phyloP scores from a whole-genome alignment of 2,888 invertebrate genomes.

The Pristionchus arcanus region DNA sequence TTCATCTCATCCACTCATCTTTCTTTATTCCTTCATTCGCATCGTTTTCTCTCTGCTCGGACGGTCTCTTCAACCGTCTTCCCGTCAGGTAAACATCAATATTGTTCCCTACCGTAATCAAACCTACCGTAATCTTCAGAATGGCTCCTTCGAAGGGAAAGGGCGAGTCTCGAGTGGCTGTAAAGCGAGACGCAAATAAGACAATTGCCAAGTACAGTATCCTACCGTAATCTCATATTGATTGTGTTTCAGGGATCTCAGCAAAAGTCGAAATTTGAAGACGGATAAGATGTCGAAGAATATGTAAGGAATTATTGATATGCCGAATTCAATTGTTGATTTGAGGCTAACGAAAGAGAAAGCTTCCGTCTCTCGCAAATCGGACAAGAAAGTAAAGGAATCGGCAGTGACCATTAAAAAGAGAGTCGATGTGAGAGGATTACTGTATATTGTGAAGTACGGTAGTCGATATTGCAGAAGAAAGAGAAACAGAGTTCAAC shows the following conservation, averaged over 20 bases:
- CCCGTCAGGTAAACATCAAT: too few relatives aligned
- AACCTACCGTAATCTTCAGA: not conserved
- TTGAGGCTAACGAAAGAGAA: slow-evolving; percentile 16
- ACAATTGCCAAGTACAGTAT: slow-evolving; percentile 6
- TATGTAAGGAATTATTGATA: not conserved
- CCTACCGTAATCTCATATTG: not conserved
- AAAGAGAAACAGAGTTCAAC: not conserved
- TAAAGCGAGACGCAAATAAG: not conserved
- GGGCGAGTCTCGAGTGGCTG: not conserved
- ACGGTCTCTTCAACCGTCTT: too few relatives aligned
- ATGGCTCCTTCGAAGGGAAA: slow-evolving; percentile 34
- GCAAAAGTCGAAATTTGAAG: slow-evolving; percentile 11
- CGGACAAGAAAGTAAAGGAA: not conserved
- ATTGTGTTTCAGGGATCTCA: not conserved
- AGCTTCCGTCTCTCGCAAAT: not conserved
- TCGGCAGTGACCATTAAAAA: not conserved
- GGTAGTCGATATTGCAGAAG: slow-evolving; percentile 16
- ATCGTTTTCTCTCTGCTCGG: too few relatives aligned
- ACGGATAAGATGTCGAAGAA: not conserved
- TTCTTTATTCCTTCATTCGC: not conserved
- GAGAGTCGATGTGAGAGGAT: not conserved
- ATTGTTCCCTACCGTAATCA: not conserved
- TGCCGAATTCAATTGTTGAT: too few relatives aligned
- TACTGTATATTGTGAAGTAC: not conserved
- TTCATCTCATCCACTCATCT: too few relatives aligned